Conservation (phyloP, 2,113 vertebrate genomes). For the Sinocyclocheilus anshuiensis region DNA sequence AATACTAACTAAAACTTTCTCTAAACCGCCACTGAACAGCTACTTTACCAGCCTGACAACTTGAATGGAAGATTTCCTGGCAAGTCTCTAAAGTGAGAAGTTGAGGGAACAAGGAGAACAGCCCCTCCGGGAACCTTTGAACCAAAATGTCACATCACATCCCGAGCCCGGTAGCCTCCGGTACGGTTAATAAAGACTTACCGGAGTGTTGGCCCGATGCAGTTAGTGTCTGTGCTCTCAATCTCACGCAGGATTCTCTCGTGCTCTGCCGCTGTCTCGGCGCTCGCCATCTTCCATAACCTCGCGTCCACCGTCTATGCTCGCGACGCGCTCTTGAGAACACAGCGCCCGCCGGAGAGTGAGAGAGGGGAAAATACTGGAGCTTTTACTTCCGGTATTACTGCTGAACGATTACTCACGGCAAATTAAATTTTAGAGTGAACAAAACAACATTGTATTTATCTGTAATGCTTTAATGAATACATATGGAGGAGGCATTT, state of each 20-base stretch:
- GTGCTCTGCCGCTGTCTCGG: slow-evolving; percentile 91
- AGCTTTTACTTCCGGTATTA: slow-evolving; percentile 38
- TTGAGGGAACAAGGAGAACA: slow-evolving; percentile 41
- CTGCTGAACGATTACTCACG: background rate
- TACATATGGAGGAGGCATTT: background rate
- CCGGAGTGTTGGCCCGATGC: slow-evolving; percentile 95
- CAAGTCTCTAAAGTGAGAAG: slow-evolving; percentile 45
- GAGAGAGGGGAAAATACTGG: background rate
- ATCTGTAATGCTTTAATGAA: background rate
- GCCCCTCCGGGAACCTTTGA: background rate
- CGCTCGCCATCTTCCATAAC: slow-evolving; percentile 87
- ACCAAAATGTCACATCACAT: background rate
- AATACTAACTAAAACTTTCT: slow-evolving; percentile 46
- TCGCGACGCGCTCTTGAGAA: too few species aligned
- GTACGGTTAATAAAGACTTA: slow-evolving; percentile 63
- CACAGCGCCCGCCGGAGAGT: background rate
- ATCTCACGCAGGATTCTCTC: slow-evolving; percentile 94
- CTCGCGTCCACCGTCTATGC: slow-evolving; percentile 29
- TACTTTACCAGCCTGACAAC: slow-evolving; percentile 47
- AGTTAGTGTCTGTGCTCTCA: slow-evolving; percentile 96
- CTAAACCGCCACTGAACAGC: slow-evolving; percentile 20
- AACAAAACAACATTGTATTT: background rate
- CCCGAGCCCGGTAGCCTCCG: background rate
- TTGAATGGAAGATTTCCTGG: slow-evolving; percentile 54
- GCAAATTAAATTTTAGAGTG: background rate